A percentile compares a stretch with the other conserved stretches of the same genome.
phyloP scores from a whole-genome alignment of 2,113 vertebrate genomes.

The Prochilodus magdalenae region DNA sequence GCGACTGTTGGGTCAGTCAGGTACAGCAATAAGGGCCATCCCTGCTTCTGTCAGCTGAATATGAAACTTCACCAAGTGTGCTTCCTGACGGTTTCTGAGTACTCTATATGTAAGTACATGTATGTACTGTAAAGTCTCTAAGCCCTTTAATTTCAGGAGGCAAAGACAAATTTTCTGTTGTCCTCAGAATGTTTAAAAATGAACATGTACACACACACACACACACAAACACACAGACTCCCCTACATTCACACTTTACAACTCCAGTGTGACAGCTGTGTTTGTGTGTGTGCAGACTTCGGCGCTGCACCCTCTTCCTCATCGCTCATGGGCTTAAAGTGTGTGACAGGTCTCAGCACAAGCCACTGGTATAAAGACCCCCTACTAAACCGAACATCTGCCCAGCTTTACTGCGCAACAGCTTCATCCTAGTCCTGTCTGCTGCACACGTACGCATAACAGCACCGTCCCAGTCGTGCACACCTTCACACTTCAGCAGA shows the following conservation, averaged over 20 bases:
- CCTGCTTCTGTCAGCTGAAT: too few species aligned
- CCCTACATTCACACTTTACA: background rate
- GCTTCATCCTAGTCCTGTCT: background rate
- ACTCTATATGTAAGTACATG: too few species aligned
- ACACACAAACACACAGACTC: constrained; percentile 5
- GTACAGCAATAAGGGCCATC: too few species aligned
- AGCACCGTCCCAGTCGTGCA: background rate
- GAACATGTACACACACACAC: background rate
- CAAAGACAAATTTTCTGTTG: too few species aligned
- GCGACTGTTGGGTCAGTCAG: too few species aligned
- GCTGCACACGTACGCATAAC: background rate
- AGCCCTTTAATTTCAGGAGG: too few species aligned
- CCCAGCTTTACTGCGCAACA: background rate
- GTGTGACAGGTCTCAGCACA: constrained; percentile 25
- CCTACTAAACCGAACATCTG: constrained; percentile 26
- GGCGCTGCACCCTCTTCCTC: background rate
- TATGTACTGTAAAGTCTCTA: too few species aligned
- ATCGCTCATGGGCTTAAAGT: background rate
- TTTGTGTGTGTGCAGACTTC: background rate
- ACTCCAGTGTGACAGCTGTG: background rate
- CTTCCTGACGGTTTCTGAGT: too few species aligned
- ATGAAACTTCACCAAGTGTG: too few species aligned
- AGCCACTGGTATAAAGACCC: background rate
- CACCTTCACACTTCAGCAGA: background rate
- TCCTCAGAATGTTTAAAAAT: too few species aligned